Base-by-base conservation (phyloP, 2,888 invertebrate species). In the Pherbina coryleti region DNA sequence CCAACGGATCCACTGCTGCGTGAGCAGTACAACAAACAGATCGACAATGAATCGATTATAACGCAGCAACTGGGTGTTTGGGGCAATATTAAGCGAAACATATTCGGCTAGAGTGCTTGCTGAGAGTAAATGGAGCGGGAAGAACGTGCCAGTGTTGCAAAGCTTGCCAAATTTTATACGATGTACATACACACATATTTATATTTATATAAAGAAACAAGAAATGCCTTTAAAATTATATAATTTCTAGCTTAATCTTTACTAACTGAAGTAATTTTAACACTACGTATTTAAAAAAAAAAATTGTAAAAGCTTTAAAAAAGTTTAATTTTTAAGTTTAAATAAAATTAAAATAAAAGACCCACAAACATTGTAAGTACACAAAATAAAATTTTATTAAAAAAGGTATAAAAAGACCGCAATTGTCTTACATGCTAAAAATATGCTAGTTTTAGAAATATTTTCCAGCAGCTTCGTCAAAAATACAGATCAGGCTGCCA, bases 401-500 rank as follows among this genome's bases (percentile, higher is more conserved):
- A 44, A 44, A 44, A 44, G 11, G 44, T 44, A 44, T 44, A 44
- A 44, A 44, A 44, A 44, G 44, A 14, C 44, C 14, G 44, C 8
- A 7, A 44, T 44, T 44, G 14, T 14, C 14, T 7, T 7, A 11
- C 14, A 44, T 44, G 44, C 1, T 44, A 11, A 44, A 44, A 44
- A 44, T 44, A 44, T 11, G 37, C 7, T 37, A 7, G 8, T 44
- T 44, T 44, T 44, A 28, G 22, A 72, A 31, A 37, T 57, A 81
- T 70, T 81, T 82, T 5, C 84, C 87, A 19, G 93, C 93, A 0
- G 90, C 91, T 73, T 91, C 89, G 84, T 94, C 93, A 0, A 93
- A 87, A 37, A 93, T 91, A 92, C 93, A 93, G 82, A 93, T 91
- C 0, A 96, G 89, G 72, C 92, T 91, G 19, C 96, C 96, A 79